Conservation (phyloP, 2,888 invertebrate genomes). For the Lypha dubia region DNA sequence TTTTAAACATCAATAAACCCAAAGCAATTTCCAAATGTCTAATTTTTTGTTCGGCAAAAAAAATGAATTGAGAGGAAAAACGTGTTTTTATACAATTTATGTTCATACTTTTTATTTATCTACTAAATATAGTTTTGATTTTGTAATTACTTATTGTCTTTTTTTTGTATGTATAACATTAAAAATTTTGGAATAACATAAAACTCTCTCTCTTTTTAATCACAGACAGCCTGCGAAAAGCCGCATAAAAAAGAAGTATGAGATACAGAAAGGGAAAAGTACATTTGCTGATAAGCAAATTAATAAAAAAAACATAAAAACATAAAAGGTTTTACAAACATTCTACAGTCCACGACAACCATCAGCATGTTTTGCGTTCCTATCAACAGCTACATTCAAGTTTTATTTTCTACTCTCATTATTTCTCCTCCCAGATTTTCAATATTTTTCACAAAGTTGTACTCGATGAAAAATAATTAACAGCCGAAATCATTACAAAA, state of each 20-base stretch:
- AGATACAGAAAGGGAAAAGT: neutral
- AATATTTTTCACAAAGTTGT: neutral
- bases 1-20: too few relatives aligned
- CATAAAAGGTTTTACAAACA: neutral
- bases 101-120: too few relatives aligned
- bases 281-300: neutral
- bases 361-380: conserved; percentile 4
- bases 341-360: conserved; percentile 15
- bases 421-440: neutral
- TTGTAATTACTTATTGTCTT: too few relatives aligned
- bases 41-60: too few relatives aligned
- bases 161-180: neutral
- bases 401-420: conserved; percentile 12
- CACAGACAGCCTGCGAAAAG: neutral
- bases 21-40: too few relatives aligned
- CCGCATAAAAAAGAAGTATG: neutral
- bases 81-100: too few relatives aligned
- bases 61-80: too few relatives aligned
- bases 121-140: too few relatives aligned
- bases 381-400: conserved; percentile 32
- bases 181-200: neutral
- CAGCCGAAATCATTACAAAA: conserved; percentile 1
- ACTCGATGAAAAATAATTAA: neutral
- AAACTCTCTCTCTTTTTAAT: neutral
- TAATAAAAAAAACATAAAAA: neutral